Base-by-base conservation (phyloP, 2,113 vertebrate species). In the Leucosticte australis region DNA sequence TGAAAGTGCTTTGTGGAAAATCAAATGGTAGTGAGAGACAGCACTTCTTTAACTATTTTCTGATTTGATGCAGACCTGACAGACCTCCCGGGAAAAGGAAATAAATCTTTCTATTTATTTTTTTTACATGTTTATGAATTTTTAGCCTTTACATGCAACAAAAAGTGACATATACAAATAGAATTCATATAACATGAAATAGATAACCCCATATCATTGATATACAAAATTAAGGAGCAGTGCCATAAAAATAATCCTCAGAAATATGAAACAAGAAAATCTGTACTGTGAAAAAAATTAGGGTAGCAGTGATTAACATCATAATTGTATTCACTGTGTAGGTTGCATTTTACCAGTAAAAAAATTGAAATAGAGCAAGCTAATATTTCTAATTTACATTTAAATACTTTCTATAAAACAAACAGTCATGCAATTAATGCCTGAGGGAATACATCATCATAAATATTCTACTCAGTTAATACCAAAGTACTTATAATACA, bases 381-480 rank as follows among this genome's bases (percentile, higher is more conserved):
- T 73, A 94, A 68, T 92, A 19, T 76, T 79, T 87, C 16, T 50
- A 85, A 95, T 91, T 92, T 83, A 79, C 49, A 69, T 94, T n/a
- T 91, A 92, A 94, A 91, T 80, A 16, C 4, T 80, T 87, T 74
- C 23, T 55, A 42, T 28, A 63, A 95, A 95, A 71, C 44, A 84
- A 96, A 94, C 5, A 85, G 8, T 73, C 16, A 46, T 49, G 27
- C n/a, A 83, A 84, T 76, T 92, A 94, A 85, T 76, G 73, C 49
- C 50, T 73, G 44, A 73, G 37, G 44, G 74, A 90, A 70, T 62
- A 35, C 4, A 62, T 37, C 2, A 44, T 50, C 24, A 52, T 46
- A 63, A 85, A 82, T 80, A 77, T 23, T 84, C 78, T 55, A 41
- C 8, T 71, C 30, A 62, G 56, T 47, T 77, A 73, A 67, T 18